Percentiles rank a stretch among this genome's conserved stretches.
Evolutionary conservation across 1,140 invertebrate species (phyloP).

Genomic region (Pseudoatta argentina): DNA sequence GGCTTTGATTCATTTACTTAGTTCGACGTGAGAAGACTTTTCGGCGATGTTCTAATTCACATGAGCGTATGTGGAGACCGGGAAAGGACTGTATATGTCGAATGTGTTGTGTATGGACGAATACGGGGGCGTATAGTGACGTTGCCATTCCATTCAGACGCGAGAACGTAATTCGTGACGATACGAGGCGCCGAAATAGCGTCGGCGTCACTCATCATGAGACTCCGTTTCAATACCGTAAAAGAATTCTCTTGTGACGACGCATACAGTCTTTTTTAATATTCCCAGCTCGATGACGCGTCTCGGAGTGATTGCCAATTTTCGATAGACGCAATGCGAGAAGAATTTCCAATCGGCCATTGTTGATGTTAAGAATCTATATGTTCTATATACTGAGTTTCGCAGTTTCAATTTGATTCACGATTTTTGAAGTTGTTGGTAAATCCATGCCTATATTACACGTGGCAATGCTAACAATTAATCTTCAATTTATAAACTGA

Average conservation of each 20-base stretch:
- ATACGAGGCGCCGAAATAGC: slow-evolving; percentile 69
- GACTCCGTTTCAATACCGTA: slow-evolving; percentile 37
- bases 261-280: slow-evolving; percentile 17
- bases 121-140: slow-evolving; percentile 69
- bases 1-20: neutral
- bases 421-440: neutral
- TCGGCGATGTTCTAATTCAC: slow-evolving; percentile 56
- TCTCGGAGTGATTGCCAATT: slow-evolving; percentile 4
- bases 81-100: slow-evolving; percentile 54
- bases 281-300: slow-evolving; percentile 1
- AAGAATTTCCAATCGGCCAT: neutral
- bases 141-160: slow-evolving; percentile 69
- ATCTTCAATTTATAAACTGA: neutral
- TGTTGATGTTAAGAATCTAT: neutral
- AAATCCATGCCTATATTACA: neutral
- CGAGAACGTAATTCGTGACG: slow-evolving; percentile 54
- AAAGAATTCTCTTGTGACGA: slow-evolving; percentile 54
- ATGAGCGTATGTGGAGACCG: neutral
- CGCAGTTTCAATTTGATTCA: neutral
- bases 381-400: neutral
- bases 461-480: neutral
- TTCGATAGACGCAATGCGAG: neutral
- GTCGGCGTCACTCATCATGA: slow-evolving; percentile 60
- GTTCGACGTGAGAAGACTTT: neutral
- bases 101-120: slow-evolving; percentile 50